Evolutionary conservation across 2,888 invertebrate species (phyloP).

Genomic region (Oxyteleia sp.): DNA sequence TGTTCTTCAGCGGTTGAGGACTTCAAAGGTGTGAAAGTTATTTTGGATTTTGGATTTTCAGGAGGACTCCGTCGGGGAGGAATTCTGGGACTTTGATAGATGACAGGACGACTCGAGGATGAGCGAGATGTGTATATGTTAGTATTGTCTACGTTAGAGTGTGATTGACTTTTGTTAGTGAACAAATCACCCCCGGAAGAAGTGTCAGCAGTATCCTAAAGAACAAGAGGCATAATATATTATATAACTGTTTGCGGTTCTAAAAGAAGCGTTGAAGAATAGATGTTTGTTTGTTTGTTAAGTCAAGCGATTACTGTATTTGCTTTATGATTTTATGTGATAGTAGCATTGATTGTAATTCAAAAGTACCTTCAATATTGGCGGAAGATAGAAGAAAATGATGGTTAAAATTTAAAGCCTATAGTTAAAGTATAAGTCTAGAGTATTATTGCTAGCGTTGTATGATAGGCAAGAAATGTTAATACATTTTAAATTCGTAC

Average conservation of each 20-base stretch:
- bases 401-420: neutral
- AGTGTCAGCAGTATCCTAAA: slow-evolving; percentile 86
- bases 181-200: slow-evolving; percentile 84
- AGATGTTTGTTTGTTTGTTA: neutral
- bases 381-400: neutral
- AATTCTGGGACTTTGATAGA: slow-evolving; percentile 84
- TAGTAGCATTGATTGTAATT: no score
- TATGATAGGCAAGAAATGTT: neutral
- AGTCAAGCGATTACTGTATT: no score
- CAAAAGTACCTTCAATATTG: no score
- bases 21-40: neutral
- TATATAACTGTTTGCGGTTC: slow-evolving; percentile 40
- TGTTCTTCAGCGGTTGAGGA: neutral
- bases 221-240: slow-evolving; percentile 81
- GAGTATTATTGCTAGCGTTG: neutral
- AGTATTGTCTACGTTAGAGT: slow-evolving; percentile 78
- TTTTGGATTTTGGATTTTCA: slow-evolving; percentile 76
- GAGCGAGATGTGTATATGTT: slow-evolving; percentile 78
- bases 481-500: neutral
- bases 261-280: neutral
- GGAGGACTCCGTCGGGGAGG: slow-evolving; percentile 83
- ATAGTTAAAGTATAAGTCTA: neutral
- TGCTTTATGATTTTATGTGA: no score
- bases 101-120: slow-evolving; percentile 79
- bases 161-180: slow-evolving; percentile 82